Percentiles rank a stretch among this genome's conserved stretches.
Evolutionary conservation across 2,888 invertebrate species (phyloP).

Genomic region (Meganola albula): DNA sequence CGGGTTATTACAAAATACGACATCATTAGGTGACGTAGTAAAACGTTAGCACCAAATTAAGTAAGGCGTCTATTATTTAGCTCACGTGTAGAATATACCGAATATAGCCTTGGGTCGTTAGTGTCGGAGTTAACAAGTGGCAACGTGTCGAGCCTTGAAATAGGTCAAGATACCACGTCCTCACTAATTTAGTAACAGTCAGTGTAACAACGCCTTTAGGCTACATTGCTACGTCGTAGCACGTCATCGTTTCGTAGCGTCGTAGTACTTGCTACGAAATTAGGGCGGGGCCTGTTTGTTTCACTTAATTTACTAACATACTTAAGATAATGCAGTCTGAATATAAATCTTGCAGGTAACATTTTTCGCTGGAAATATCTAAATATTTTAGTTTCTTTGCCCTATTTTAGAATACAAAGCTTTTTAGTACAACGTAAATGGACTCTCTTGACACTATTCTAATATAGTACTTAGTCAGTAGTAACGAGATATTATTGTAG

Average conservation of each 20-base stretch:
- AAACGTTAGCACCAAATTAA: slow-evolving; percentile 23
- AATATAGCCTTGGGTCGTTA: slow-evolving; percentile 48
- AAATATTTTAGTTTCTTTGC: no score
- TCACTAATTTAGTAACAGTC: slow-evolving; percentile 52
- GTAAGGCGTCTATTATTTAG: slow-evolving; percentile 37
- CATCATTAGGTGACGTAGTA: slow-evolving; percentile 19
- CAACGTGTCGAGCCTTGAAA: slow-evolving; percentile 46
- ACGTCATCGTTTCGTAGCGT: slow-evolving; percentile 15
- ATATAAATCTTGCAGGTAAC: no score
- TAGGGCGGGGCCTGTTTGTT: slow-evolving; percentile 23
- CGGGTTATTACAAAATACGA: slow-evolving; percentile 19
- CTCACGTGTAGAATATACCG: slow-evolving; percentile 35
- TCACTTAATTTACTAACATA: slow-evolving; percentile 24
- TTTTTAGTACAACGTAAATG: no score
- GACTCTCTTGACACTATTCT: no score
- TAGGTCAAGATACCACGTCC: slow-evolving; percentile 58
- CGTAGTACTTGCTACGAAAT: slow-evolving; percentile 39
- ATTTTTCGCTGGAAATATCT: no score
- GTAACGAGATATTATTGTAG: no score
- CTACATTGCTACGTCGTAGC: slow-evolving; percentile 35
- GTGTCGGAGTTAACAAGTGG: slow-evolving; percentile 47
- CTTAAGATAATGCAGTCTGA: slow-evolving; percentile 12
- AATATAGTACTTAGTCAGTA: no score
- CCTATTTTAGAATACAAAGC: no score
- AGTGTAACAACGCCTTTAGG: slow-evolving; percentile 50